phyloP scores from a whole-genome alignment of 2,888 invertebrate species.

The Hypomecis punctinalis region DNA sequence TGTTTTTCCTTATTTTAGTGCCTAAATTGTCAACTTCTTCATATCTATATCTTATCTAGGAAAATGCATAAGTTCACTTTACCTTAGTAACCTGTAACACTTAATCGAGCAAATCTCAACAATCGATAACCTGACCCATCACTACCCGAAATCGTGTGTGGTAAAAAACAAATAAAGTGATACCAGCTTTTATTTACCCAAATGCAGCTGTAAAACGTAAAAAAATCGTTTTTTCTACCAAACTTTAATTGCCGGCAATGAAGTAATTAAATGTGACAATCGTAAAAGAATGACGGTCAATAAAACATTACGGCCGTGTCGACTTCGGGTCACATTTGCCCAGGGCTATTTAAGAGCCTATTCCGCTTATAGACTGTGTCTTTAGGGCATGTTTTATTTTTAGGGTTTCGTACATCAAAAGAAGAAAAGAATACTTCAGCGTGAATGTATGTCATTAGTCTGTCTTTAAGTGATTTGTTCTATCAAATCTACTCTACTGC shows the following conservation, averaged over 20 bases:
- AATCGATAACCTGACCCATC: slow-evolving; percentile 49
- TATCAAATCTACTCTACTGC: too few relatives aligned
- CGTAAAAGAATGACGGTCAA: slow-evolving; percentile 77
- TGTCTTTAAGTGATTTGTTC: too few relatives aligned
- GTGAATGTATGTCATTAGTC: too few relatives aligned
- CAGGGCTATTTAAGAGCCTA: slow-evolving; percentile 23
- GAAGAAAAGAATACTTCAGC: too few relatives aligned
- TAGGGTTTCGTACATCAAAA: too few relatives aligned
- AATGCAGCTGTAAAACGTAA: slow-evolving; percentile 79
- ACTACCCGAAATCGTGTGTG: slow-evolving; percentile 79
- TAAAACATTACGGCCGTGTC: slow-evolving; percentile 78
- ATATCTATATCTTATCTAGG: too few relatives aligned
- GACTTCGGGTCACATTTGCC: slow-evolving; percentile 59
- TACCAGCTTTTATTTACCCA: slow-evolving; percentile 80
- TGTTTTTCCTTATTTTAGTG: too few relatives aligned
- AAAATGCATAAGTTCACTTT: too few relatives aligned
- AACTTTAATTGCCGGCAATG: slow-evolving; percentile 83
- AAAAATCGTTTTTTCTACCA: slow-evolving; percentile 75
- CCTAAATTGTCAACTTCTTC: too few relatives aligned
- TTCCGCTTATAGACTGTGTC: background rate
- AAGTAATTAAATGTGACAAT: slow-evolving; percentile 84
- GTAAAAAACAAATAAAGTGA: slow-evolving; percentile 78
- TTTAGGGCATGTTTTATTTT: too few relatives aligned
- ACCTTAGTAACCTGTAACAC: too few relatives aligned
- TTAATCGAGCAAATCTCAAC: too few relatives aligned